Evolutionary conservation across 2,113 vertebrate genomes (phyloP), one percentile per base, ranked within the genome.

Genomic region (Carassius auratus): DNA sequence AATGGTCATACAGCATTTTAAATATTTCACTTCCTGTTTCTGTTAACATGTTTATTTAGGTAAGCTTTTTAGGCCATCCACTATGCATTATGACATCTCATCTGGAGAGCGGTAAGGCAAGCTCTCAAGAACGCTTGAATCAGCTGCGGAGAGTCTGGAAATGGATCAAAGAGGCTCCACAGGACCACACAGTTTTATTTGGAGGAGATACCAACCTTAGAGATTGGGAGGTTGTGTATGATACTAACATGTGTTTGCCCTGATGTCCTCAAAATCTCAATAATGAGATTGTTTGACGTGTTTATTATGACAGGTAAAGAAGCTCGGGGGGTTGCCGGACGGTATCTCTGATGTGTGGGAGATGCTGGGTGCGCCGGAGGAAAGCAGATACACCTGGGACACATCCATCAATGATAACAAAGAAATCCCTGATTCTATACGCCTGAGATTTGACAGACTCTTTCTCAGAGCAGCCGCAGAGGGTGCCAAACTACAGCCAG

Each of bases 31-130:
- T 42, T 61, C 1, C 45, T 30, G 3, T 62, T 17, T 13, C 50
- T 4, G 61, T 84, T 13, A 76, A 14, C 61, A 33, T 66, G 8
- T 8, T 17, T 19, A 4, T 45, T 6, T 86, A 97, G 96, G 95
- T 91, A 45, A 94, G 75, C 36, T 8, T 96, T 55, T 93, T 87
- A 69, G 96, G 95, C 33, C 94, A 91, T 75, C 93, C 95, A 15
- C 87, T 97, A 79, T 96, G 92, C 79, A 91, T 97, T 73, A 96
- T 97, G 96, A 97, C 95, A 4, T 96, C 96, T 38, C 96, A 97
- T 86, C 90, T 97, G 91, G 96, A 97, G 82, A 97, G 96, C 90
- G 95, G 94, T 42, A 96, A 90, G 90, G 0, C 81, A 0, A 91
- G 91, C 17, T 88, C 95, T 5, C 48, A 89, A 45, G 96, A 96